Evolutionary conservation across 2,113 vertebrate genomes (phyloP).

Genomic region (Heliornis fulica): DNA sequence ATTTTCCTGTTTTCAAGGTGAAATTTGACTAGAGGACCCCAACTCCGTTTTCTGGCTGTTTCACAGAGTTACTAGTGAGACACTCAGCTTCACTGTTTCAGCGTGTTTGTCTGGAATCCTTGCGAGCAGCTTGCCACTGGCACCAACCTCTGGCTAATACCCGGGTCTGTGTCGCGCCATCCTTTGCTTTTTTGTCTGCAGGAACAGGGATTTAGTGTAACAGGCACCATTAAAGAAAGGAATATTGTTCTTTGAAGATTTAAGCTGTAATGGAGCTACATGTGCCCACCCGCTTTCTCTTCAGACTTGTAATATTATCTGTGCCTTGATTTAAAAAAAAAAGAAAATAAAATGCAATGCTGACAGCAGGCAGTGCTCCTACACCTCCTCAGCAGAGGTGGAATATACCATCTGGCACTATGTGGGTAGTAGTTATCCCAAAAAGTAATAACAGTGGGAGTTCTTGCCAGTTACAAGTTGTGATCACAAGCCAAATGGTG

Average conservation of each 20-base stretch:
- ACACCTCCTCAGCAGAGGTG: slow-evolving; percentile 68
- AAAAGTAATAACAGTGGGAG: slow-evolving; percentile 62
- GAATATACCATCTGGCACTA: slow-evolving; percentile 46
- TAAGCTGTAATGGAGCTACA: neutral
- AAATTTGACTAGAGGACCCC: neutral
- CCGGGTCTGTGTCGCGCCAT: neutral
- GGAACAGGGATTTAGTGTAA: neutral
- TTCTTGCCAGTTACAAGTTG: slow-evolving; percentile 68
- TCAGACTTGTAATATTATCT: neutral
- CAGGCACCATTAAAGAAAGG: neutral
- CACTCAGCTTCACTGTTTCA: neutral
- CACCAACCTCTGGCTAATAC: neutral
- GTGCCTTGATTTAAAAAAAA: neutral
- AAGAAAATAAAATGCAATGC: neutral
- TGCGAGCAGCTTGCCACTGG: neutral
- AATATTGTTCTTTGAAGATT: neutral
- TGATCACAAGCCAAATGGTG: slow-evolving; percentile 60
- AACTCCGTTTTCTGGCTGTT: neutral
- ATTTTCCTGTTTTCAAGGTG: neutral
- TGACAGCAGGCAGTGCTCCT: slow-evolving; percentile 57
- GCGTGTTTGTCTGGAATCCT: neutral
- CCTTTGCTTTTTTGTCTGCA: neutral
- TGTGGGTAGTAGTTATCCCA: slow-evolving; percentile 55
- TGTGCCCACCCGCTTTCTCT: neutral
- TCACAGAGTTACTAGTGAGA: neutral